phyloP scores from a whole-genome alignment of 37 sponge, comb jelly and placozoan genomes.

The Mnemiopsis leidyi region DNA sequence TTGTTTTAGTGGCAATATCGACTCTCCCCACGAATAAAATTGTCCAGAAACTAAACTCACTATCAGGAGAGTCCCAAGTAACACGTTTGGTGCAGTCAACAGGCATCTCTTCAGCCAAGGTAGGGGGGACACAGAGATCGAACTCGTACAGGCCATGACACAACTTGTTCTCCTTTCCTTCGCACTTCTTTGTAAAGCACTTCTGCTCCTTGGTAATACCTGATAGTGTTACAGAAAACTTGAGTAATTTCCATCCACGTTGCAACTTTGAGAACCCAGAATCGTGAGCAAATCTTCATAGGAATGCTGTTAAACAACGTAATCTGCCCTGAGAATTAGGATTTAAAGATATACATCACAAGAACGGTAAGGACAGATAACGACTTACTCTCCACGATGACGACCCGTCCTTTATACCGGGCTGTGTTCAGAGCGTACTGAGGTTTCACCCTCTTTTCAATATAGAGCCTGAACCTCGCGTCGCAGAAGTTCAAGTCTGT shows the following conservation, averaged over 20 bases:
- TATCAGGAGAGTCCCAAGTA: constrained; percentile 3
- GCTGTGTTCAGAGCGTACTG: not conserved
- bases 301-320: no score
- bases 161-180: not conserved
- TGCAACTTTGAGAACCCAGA: no score
- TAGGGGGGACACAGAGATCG: not conserved
- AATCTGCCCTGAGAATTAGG: no score
- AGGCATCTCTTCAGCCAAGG: not conserved
- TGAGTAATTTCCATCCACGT: no score
- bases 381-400: not conserved
- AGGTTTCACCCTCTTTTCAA: not conserved
- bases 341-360: not conserved
- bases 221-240: no score
- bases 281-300: no score
- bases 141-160: constrained; percentile 4
- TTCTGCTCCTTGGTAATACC: not conserved
- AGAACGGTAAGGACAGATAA: not conserved
- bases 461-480: not conserved
- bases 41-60: not conserved
- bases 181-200: constrained; percentile 23
- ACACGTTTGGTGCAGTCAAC: not conserved
- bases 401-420: not conserved
- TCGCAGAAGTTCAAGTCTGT: not conserved
- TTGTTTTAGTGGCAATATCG: no score
- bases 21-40: no score